Conservation (phyloP, 2,888 invertebrate genomes). For the Hanleya hanleyi region DNA sequence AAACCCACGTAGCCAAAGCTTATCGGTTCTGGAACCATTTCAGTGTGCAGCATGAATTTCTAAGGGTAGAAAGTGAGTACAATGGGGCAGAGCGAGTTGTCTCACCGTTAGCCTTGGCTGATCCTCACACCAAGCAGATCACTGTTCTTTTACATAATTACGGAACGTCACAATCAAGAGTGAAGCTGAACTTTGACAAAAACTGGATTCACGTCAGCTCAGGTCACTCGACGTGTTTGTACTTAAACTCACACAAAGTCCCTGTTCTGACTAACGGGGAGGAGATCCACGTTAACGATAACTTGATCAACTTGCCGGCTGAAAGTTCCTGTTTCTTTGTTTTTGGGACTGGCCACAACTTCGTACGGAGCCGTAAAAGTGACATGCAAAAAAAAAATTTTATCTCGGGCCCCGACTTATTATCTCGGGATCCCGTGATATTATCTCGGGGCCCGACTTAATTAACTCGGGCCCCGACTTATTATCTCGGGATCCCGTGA, state of each 20-base stretch:
- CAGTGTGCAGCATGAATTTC: background rate
- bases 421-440: too few relatives aligned
- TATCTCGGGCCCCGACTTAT: too few relatives aligned
- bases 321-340: constrained; percentile 12
- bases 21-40: constrained; percentile 17
- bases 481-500: too few relatives aligned
- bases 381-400: too few relatives aligned
- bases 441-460: too few relatives aligned
- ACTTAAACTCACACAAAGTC: background rate
- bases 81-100: constrained; percentile 4
- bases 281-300: background rate
- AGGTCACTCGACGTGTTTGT: background rate
- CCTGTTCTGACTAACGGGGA: background rate
- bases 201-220: background rate
- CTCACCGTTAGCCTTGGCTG: constrained; percentile 6
- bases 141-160: background rate
- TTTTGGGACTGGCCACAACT: background rate
- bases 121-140: background rate
- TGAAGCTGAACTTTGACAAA: background rate
- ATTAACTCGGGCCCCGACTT: too few relatives aligned
- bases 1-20: constrained; percentile 9
- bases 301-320: background rate
- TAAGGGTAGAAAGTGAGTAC: background rate
- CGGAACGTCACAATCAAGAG: background rate
- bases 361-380: too few relatives aligned